These are phyloP conservation scores for Leptinotarsa defecta DNA, from an alignment of 1,140 invertebrate species.

Conservation along the genomic window DNA sequence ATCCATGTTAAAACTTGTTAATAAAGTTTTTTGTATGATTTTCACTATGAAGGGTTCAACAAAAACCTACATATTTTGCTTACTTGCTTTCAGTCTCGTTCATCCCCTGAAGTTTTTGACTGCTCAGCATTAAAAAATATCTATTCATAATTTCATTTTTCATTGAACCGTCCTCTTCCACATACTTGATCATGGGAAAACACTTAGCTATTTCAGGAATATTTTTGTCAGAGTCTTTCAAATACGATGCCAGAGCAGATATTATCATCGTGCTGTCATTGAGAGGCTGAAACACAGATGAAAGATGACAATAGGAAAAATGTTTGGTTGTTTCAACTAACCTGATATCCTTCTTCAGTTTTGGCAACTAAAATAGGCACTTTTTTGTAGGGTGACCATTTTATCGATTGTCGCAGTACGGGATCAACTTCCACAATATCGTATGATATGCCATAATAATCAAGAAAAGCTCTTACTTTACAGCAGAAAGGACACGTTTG, in stretches of 20 bases:
- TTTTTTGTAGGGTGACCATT: slow-evolving; percentile 94
- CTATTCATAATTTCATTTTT: slow-evolving; percentile 87
- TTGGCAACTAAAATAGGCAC: slow-evolving; percentile 91
- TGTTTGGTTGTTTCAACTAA: slow-evolving; percentile 46
- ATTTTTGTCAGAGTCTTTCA: slow-evolving; percentile 67
- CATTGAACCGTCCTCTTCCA: slow-evolving; percentile 70
- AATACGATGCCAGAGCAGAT: slow-evolving; percentile 80
- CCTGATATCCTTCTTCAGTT: slow-evolving; percentile 71
- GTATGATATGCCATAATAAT: slow-evolving; percentile 93
- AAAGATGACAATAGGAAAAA: neutral
- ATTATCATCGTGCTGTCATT: slow-evolving; percentile 95
- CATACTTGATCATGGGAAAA: slow-evolving; percentile 77
- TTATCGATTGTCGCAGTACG: slow-evolving; percentile 86
- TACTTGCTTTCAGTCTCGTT: slow-evolving; percentile 53
- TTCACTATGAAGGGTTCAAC: neutral
- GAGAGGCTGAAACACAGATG: slow-evolving; percentile 70
- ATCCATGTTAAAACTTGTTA: too few relatives aligned
- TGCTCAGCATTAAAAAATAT: slow-evolving; percentile 87
- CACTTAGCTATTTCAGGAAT: slow-evolving; percentile 77
- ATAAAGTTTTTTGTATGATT: neutral
- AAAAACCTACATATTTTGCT: neutral
- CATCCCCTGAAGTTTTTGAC: slow-evolving; percentile 10
- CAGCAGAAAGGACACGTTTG: slow-evolving; percentile 99
- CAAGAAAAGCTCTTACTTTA: slow-evolving; percentile 92
- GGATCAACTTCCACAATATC: slow-evolving; percentile 97